These are phyloP conservation scores for Phycodurus eques DNA, from an alignment of 2,113 vertebrate species.

Conservation along the genomic window DNA sequence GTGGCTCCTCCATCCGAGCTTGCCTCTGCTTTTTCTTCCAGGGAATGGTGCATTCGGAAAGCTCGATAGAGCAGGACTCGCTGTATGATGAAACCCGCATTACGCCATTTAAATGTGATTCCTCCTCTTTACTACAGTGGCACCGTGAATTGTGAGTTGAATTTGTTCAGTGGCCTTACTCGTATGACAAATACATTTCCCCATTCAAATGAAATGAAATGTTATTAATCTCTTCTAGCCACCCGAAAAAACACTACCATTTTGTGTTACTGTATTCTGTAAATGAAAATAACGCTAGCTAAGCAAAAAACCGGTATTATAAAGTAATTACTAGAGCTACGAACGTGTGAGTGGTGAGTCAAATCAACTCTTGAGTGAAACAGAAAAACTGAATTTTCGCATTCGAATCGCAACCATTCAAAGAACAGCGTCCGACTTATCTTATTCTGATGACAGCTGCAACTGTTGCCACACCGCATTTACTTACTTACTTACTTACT, in stretches of 20 bases:
- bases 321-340: too few relatives aligned
- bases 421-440: too few relatives aligned
- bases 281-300: not conserved
- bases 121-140: not conserved
- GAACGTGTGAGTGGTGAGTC: too few relatives aligned
- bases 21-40: constrained; percentile 11
- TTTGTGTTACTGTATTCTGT: not conserved
- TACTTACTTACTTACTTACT: too few relatives aligned
- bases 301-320: too few relatives aligned
- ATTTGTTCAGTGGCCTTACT: not conserved
- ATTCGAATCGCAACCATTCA: too few relatives aligned
- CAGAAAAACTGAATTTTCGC: too few relatives aligned
- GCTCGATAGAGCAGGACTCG: constrained; percentile 1
- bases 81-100: constrained; percentile 10
- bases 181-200: not conserved
- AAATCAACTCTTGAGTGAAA: too few relatives aligned
- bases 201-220: not conserved
- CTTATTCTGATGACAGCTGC: too few relatives aligned
- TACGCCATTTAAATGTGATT: not conserved
- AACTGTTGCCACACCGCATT: too few relatives aligned
- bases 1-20: not conserved
- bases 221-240: not conserved
- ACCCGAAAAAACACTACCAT: too few relatives aligned
- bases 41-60: constrained; percentile 2
- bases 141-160: not conserved